Evolutionary conservation across 2,888 invertebrate species (phyloP).

Genomic region (Euproctis similis): DNA sequence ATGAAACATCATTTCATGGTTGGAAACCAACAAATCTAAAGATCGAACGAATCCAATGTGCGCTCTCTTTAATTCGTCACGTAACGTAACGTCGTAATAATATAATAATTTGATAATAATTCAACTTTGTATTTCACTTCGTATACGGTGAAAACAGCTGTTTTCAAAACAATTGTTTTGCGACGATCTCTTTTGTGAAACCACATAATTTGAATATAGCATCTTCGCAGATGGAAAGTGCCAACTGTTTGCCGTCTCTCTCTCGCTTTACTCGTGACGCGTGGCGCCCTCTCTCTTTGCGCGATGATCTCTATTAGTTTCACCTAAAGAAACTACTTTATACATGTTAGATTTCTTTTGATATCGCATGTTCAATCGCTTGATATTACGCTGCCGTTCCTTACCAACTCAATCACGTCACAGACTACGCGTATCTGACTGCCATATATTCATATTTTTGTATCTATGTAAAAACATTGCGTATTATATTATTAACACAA

Average conservation of each 20-base stretch:
- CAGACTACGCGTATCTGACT: too few species aligned
- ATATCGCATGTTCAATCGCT: constrained; percentile 16
- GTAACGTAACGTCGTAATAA: too few species aligned
- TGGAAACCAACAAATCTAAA: too few species aligned
- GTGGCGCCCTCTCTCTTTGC: constrained; percentile 49
- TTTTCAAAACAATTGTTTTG: constrained; percentile 30
- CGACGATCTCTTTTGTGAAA: constrained; percentile 33
- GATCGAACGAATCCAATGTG: too few species aligned
- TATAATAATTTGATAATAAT: too few species aligned
- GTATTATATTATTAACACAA: too few species aligned
- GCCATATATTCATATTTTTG: too few species aligned
- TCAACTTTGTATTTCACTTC: constrained; percentile 1
- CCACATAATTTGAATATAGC: constrained; percentile 42
- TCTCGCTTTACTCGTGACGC: constrained; percentile 40
- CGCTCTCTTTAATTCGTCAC: too few species aligned
- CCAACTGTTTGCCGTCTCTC: constrained; percentile 39
- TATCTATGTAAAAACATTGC: too few species aligned
- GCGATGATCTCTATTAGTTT: constrained; percentile 56
- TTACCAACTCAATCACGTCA: constrained; percentile 12
- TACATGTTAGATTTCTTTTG: constrained; percentile 29
- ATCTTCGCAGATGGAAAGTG: constrained; percentile 49
- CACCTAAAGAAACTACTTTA: constrained; percentile 40
- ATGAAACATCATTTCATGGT: too few species aligned
- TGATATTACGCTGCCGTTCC: constrained; percentile 14
- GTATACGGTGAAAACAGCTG: constrained; percentile 12